A percentile compares a stretch with the other conserved stretches of the same genome.
Conservation (phyloP, 37 sponge, comb jelly and placozoan genomes). For the Petrosia ficiformis region DNA sequence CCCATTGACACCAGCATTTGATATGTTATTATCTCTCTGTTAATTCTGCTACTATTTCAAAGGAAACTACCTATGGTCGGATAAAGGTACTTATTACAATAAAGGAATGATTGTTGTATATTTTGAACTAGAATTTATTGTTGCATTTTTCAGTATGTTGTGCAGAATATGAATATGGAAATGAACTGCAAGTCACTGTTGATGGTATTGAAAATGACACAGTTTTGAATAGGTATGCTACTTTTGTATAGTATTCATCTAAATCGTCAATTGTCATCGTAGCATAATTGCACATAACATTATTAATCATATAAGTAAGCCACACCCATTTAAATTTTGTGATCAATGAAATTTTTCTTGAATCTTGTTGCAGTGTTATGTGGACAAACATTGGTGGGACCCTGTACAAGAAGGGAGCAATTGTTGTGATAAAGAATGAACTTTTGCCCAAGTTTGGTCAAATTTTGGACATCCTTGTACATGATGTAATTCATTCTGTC, state of each 20-base stretch:
- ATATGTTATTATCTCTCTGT: constrained; percentile 35
- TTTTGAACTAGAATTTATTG: neutral
- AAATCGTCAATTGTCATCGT: no score
- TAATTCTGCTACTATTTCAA: neutral
- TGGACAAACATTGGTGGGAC: constrained; percentile 2
- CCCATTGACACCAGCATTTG: constrained; percentile 40
- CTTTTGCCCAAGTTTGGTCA: neutral
- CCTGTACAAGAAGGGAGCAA: neutral
- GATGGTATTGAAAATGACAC: neutral
- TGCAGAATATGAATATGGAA: neutral
- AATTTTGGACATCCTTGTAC: neutral
- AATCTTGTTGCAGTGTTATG: neutral
- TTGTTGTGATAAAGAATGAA: neutral
- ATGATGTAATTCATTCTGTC: neutral
- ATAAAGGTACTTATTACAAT: neutral
- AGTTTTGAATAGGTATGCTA: no score
- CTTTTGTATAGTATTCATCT: no score
- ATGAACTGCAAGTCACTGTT: neutral
- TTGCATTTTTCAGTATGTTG: neutral
- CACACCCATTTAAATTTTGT: no score
- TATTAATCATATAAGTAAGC: no score
- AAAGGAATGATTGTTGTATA: neutral
- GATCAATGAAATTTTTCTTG: no score
- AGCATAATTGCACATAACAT: no score
- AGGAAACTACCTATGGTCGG: neutral